These are phyloP conservation scores for Steinernema feltiae DNA, from an alignment of 1,140 invertebrate genomes.

Conservation along the genomic window DNA sequence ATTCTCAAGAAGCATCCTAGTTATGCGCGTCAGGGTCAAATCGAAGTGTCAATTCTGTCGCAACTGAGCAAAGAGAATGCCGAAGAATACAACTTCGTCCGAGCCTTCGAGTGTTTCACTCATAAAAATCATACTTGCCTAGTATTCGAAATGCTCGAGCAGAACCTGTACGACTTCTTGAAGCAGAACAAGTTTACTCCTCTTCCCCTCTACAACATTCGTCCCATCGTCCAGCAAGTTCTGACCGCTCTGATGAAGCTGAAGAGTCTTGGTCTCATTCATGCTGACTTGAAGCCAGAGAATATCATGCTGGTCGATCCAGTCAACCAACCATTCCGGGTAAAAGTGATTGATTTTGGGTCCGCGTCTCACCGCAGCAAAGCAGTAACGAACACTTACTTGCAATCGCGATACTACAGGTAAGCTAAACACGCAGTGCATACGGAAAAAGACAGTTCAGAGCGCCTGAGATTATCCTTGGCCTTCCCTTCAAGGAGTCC, in stretches of 20 bases:
- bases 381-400: conserved; percentile 96
- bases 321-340: conserved; percentile 75
- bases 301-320: conserved; percentile 99
- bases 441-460: too few species aligned
- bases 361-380: conserved; percentile 97
- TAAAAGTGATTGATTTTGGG: conserved; percentile 90
- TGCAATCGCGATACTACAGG: conserved; percentile 95
- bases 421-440: conserved; percentile 51
- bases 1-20: conserved; percentile 99
- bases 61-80: conserved; percentile 97
- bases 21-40: conserved; percentile 97
- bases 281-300: conserved; percentile 98
- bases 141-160: conserved; percentile 99
- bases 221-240: conserved; percentile 97
- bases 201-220: conserved; percentile 90
- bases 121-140: conserved; percentile 99
- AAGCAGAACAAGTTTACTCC: conserved; percentile 92
- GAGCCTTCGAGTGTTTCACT: conserved; percentile 98
- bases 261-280: conserved; percentile 96
- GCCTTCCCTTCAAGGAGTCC: conserved; percentile 93
- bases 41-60: conserved; percentile 95
- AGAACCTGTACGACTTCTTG: conserved; percentile 98
- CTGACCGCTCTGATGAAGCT: conserved; percentile 93
- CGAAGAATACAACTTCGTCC: conserved; percentile 95
- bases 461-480: conserved; percentile 96